Evolutionary conservation across 2,888 invertebrate species (phyloP), one percentile per base, ranked within the genome.

Genomic region (Habrosyne pyritoides): DNA sequence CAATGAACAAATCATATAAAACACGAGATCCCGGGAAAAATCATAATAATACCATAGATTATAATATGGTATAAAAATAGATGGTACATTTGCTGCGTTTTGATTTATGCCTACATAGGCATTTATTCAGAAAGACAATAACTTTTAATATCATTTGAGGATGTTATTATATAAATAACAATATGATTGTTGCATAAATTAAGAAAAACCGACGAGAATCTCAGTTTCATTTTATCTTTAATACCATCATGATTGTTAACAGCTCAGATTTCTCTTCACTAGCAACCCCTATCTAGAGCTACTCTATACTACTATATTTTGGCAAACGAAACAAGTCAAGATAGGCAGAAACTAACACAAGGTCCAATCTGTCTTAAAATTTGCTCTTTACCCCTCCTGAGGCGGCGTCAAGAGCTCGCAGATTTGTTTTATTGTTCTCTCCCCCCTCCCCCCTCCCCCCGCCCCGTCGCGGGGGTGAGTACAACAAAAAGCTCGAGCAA

Each of bases 1-100:
- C 80, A 73, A 57, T 78, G 79, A 79, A 69, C 80, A 77, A 81
- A 81, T 83, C 78, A 79, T 79, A 79, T 80, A 77, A 81, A 84
- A 83, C 76, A 72, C 62, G 69, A 75, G 70, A 60, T 67, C 63
- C 18, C 30, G 14, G 56, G 59, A 64, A 64, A 75, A 75, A 77
- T 76, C 72, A 72, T 78, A 79, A 81, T 73, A 71, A 70, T 24
- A 42, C 3, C 76, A 77, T 47, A 81, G 84, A 84, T 12, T 61
- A 56, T 67, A 67, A 14, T 14, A 6, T 21, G n/a, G n/a, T 8
- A 0, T 6, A 33, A 10, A 36, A 53, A 10, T 2, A 8, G 22
- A 21, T 1, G 1, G 8, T 33, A 5, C 12, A 18, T n/a, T 14
- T n/a, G 21, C 22, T 1, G 18, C 30, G 0, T 5, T 10, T 26